Evolutionary conservation across 2,113 vertebrate species (phyloP).

Genomic region (Scortum barcoo): DNA sequence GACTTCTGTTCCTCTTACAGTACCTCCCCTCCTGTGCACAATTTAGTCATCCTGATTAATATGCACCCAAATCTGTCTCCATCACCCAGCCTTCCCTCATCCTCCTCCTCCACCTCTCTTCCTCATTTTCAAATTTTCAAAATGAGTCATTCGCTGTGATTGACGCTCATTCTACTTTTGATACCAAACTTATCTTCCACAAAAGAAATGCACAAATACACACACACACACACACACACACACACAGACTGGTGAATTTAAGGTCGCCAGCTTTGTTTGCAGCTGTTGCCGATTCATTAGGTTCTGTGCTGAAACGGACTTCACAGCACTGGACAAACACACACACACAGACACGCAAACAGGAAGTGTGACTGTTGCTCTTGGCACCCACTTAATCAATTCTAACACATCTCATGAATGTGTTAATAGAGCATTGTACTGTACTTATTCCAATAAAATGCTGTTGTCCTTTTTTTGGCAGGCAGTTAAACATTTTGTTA

Average conservation of each 20-base stretch:
- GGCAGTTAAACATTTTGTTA: slow-evolving; percentile 50
- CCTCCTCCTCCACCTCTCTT: slow-evolving; percentile 45
- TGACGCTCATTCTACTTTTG: slow-evolving; percentile 22
- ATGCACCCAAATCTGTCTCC: slow-evolving; percentile 81
- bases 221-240: not conserved
- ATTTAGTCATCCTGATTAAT: slow-evolving; percentile 79
- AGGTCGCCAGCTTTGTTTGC: slow-evolving; percentile 15
- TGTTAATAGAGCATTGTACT: slow-evolving; percentile 67
- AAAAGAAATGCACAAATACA: not conserved
- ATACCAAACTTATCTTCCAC: slow-evolving; percentile 23
- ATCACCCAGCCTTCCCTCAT: slow-evolving; percentile 48
- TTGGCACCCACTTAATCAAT: slow-evolving; percentile 63
- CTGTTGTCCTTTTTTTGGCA: slow-evolving; percentile 64
- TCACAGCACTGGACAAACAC: slow-evolving; percentile 13
- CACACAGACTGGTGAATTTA: slow-evolving; percentile 6
- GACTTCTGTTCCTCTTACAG: slow-evolving; percentile 59
- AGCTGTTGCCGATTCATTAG: slow-evolving; percentile 11
- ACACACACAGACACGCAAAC: slow-evolving; percentile 26
- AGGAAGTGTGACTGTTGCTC: slow-evolving; percentile 56
- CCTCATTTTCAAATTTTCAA: slow-evolving; percentile 43
- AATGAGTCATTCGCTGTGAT: slow-evolving; percentile 30
- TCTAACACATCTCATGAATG: slow-evolving; percentile 67
- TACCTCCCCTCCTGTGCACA: slow-evolving; percentile 65
- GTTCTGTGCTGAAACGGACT: slow-evolving; percentile 38
- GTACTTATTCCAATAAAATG: slow-evolving; percentile 59